Base-by-base conservation (phyloP, 1,140 invertebrate genomes). In the Brachionus calyciflorus region DNA sequence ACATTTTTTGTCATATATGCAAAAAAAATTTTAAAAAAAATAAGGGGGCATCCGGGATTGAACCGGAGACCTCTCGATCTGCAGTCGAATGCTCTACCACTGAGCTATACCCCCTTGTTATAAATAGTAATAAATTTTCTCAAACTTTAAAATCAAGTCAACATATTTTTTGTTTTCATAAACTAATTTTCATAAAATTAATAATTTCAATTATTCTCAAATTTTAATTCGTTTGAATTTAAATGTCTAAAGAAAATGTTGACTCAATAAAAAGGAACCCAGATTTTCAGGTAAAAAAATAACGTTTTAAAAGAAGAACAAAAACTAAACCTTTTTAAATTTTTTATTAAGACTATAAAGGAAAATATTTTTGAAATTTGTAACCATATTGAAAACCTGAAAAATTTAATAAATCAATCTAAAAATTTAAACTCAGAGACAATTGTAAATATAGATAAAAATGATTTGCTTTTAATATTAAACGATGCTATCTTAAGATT, bases 51-150 rank as follows among this genome's bases (percentile, higher is more conserved):
- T 60, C 55, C 55, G 55, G 55, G 55, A 60, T 60, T 60, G 55
- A 60, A 60, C 55, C 55, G 55, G 55, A 60, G 55, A 60, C 55
- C 55, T 60, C 55, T 60, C 55, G 55, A 60, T 60, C 55, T 60
- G 55, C 55, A 60, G 55, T 60, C 55, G 55, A 60, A 60, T 60
- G 55, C 55, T 60, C 55, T 60, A 60, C 55, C 55, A 60, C 55
- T 60, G 55, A 60, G 55, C 55, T 60, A 60, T 60, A 60, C 55
- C 55, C 55, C 55, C 55, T 60, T 14, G n/a, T 41, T 14, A n/a
- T 14, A n/a, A n/a, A 14, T 14, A 48, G 19, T 6, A 6, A 48
- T 6, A 48, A n/a, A 19, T 19, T n/a, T n/a, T n/a, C 12, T 48
- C 9, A 51, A 21, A 51, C 24, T 51, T n/a, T n/a, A 21, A 9